Evolutionary conservation across 1,140 invertebrate genomes (phyloP), one percentile per base, ranked within the genome.

Genomic region (Pseudoatta argentina): DNA sequence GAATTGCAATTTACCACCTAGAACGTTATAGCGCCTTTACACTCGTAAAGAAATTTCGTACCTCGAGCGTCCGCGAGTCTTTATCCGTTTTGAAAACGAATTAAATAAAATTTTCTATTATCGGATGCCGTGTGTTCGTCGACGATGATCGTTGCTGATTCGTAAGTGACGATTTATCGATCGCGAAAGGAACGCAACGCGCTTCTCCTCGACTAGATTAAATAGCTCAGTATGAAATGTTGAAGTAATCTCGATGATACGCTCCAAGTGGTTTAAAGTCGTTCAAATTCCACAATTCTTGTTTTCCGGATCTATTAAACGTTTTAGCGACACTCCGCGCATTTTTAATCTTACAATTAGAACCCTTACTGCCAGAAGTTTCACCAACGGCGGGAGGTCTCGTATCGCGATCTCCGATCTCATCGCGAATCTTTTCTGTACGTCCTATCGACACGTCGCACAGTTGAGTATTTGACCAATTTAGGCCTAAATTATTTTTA

Each of bases 31-130:
- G 69, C 66, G 69, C 67, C 78, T 86, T 88, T 86, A 51, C 63
- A 82, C 77, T 51, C n/a, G 12, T 87, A 82, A 44, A 82, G 44
- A 69, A 51, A 51, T 83, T 86, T 83, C 72, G 24, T 79, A 86
- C 64, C 61, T 77, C 72, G 78, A 64, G 16, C 81, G 14, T 69
- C 66, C 55, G 63, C 24, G 59, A 51, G 21, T 67, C 86, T 63
- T 51, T 59, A 51, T 48, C 21, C 24, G 39, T 63, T 71, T 71
- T 27, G 30, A 82, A 86, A 64, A 72, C 73, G 34, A 61, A 75
- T 77, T 79, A 59, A 75, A 75, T 7, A 2, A 63, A 55, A 61
- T 59, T 48, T 79, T 89, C 48, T 64, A 73, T 72, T 55, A n/a
- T 27, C 48, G 10, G 34, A 59, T 21, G 6, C 18, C n/a, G 39